phyloP scores from a whole-genome alignment of 1,140 invertebrate species.

The Scaptodrosophila lebanonensis region DNA sequence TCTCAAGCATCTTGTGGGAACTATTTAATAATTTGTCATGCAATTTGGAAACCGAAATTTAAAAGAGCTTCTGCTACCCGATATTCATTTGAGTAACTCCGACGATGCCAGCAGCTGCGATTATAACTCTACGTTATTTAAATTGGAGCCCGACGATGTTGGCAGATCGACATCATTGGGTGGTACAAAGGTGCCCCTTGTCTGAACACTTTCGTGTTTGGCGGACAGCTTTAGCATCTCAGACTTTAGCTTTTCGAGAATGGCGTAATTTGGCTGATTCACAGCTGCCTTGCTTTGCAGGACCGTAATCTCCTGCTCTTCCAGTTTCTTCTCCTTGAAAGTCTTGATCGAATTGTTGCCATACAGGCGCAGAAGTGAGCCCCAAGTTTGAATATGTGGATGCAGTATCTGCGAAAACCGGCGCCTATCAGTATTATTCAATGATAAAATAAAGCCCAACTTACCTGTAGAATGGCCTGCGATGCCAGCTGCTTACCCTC shows the following conservation, averaged over 20 bases:
- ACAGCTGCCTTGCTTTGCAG: slow-evolving; percentile 92
- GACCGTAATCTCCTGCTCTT: slow-evolving; percentile 95
- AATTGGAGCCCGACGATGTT: slow-evolving; percentile 83
- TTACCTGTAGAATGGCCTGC: slow-evolving; percentile 92
- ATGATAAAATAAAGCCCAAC: background rate
- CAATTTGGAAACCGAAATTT: slow-evolving; percentile 17
- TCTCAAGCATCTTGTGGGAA: slow-evolving; percentile 39
- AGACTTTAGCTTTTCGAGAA: slow-evolving; percentile 91
- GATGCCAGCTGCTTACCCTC: slow-evolving; percentile 98
- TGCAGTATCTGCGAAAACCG: slow-evolving; percentile 83
- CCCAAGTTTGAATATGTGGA: slow-evolving; percentile 96
- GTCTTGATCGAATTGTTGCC: slow-evolving; percentile 94
- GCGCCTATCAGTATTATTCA: background rate
- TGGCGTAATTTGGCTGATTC: slow-evolving; percentile 95
- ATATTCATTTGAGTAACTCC: slow-evolving; percentile 16
- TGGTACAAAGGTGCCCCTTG: slow-evolving; percentile 86
- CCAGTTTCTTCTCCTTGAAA: slow-evolving; percentile 95
- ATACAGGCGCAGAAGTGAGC: slow-evolving; percentile 93
- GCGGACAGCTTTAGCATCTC: slow-evolving; percentile 92
- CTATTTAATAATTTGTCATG: slow-evolving; percentile 19
- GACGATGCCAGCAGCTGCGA: background rate
- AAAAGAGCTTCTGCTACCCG: slow-evolving; percentile 21
- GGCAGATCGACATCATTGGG: slow-evolving; percentile 83
- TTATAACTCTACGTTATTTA: slow-evolving; percentile 81
- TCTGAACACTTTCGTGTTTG: slow-evolving; percentile 82